Percentiles rank a stretch among this genome's conserved stretches.
Evolutionary conservation across 2,797 vertebrate genomes (phyloP).

Genomic region (Zalophus californianus): DNA sequence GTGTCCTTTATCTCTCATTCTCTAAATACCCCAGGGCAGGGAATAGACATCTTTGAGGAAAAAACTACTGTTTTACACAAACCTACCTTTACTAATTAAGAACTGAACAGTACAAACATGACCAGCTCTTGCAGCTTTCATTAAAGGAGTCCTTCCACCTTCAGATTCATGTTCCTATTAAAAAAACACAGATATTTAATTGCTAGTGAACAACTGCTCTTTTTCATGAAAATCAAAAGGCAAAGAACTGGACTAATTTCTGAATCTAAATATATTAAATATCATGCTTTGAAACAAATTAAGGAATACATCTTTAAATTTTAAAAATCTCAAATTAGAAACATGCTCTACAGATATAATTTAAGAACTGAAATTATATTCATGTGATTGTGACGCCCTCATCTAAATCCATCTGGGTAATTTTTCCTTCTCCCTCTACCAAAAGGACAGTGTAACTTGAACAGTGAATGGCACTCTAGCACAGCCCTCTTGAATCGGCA

Average conservation of each 20-base stretch:
- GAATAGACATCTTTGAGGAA: neutral
- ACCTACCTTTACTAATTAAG: conserved; percentile 92
- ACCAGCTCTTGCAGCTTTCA: conserved; percentile 92
- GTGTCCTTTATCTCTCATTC: neutral
- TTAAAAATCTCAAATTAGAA: conserved; percentile 20
- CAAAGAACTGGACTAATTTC: conserved; percentile 19
- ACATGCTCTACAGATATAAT: neutral
- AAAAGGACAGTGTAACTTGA: neutral
- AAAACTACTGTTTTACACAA: neutral
- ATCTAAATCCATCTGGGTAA: neutral
- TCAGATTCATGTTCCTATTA: conserved; percentile 91
- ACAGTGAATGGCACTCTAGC: neutral
- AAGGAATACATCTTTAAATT: conserved; percentile 41
- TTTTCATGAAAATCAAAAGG: conserved; percentile 40
- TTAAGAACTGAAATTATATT: neutral
- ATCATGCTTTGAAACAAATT: conserved; percentile 30
- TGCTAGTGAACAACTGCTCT: neutral
- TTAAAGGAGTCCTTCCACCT: conserved; percentile 91
- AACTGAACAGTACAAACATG: conserved; percentile 93
- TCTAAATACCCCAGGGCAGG: neutral
- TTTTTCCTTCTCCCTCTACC: neutral
- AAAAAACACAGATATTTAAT: conserved; percentile 50
- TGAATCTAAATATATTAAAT: conserved; percentile 43
- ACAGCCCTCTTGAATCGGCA: neutral
- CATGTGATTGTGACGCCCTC: neutral